Evolutionary conservation across 1,140 invertebrate genomes (phyloP).

Genomic region (Probaryconus sp.): DNA sequence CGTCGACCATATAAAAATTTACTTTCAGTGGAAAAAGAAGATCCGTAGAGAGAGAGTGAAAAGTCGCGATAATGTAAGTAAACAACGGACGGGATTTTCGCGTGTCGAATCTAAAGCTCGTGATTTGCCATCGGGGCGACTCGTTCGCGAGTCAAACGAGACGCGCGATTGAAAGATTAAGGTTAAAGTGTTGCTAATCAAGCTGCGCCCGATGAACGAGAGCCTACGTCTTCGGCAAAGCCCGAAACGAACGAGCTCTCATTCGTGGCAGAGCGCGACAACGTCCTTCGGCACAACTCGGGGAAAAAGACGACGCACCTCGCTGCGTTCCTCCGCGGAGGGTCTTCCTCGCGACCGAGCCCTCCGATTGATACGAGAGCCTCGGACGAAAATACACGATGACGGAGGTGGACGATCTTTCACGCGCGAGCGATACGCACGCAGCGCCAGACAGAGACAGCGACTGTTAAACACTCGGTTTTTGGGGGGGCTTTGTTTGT

Average conservation of each 20-base stretch:
- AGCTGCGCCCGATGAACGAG: not conserved
- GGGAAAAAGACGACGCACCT: no score
- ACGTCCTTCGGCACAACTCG: no score
- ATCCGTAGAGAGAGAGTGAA: slow-evolving; percentile 46
- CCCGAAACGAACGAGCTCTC: not conserved
- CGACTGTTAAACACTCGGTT: slow-evolving; percentile 13
- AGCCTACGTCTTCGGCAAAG: slow-evolving; percentile 16
- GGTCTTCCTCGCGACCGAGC: no score
- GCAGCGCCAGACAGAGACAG: slow-evolving; percentile 15
- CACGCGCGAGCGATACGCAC: slow-evolving; percentile 15
- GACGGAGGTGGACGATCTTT: slow-evolving; percentile 23
- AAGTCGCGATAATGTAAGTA: slow-evolving; percentile 50
- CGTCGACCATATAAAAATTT: slow-evolving; percentile 58
- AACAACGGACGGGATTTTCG: slow-evolving; percentile 20
- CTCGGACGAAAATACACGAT: slow-evolving; percentile 34
- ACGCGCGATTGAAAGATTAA: no score
- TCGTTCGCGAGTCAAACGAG: not conserved
- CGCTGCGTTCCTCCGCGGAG: no score
- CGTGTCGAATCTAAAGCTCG: not conserved
- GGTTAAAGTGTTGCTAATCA: slow-evolving; percentile 6
- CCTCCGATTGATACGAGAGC: no score
- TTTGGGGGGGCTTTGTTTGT: no score
- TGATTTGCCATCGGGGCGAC: not conserved
- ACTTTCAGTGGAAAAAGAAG: slow-evolving; percentile 51
- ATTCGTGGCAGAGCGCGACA: no score